A percentile compares a stretch with the other conserved stretches of the same genome.
Conservation (phyloP, 2,113 vertebrate species). For the Sinocyclocheilus grahami region DNA sequence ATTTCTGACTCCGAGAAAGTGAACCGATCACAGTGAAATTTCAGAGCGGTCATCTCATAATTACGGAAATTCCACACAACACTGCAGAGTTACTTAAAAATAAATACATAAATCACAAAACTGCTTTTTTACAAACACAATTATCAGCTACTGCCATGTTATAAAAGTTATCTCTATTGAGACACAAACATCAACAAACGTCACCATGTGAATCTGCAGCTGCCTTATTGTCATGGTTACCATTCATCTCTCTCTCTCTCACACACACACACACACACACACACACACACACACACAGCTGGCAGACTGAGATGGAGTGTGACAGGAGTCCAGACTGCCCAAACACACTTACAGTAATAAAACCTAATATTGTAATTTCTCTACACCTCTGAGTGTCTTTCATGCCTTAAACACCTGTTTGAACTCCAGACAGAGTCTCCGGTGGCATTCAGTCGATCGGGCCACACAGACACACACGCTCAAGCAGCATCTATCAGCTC, state of each 20-base stretch:
- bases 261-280: background rate
- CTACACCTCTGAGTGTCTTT: background rate
- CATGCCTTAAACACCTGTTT: background rate
- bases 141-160: background rate
- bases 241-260: background rate
- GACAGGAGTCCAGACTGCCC: background rate
- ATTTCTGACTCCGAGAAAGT: background rate
- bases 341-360: too few species aligned
- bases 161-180: background rate
- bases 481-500: conserved; percentile 1
- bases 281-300: background rate
- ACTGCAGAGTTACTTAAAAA: background rate
- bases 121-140: background rate
- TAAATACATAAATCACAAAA: background rate
- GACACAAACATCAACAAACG: background rate
- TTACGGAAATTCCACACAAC: background rate
- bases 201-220: background rate
- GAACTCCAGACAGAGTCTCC: background rate
- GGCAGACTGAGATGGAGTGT: too few species aligned
- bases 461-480: background rate
- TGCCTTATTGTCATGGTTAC: background rate
- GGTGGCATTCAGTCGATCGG: background rate
- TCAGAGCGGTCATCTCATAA: background rate
- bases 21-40: background rate
- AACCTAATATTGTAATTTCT: too few species aligned